Evolutionary conservation across 2,797 vertebrate species (phyloP), one percentile per base, ranked within the genome.

Genomic region (Malacoctenus gilli): DNA sequence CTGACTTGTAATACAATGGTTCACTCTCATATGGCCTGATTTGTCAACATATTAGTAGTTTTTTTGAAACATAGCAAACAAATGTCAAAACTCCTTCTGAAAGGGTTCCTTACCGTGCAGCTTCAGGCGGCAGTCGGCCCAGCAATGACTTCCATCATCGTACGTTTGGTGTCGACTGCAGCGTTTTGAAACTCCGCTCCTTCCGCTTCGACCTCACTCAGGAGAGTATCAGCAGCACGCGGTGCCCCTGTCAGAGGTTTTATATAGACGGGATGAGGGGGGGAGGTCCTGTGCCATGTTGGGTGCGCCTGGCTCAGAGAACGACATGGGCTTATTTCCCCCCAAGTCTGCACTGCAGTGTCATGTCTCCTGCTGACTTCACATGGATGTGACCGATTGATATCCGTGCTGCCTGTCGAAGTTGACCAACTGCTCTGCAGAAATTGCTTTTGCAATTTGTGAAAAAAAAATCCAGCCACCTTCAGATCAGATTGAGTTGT

Each of bases 181-280:
- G 4, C 11, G 12, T 18, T 52, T 47, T 22, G 59, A 57, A 7
- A 1, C 4, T 10, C 14, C 3, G 41, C 39, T 55, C 48, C 53
- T 28, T 5, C 22, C 12, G 51, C 56, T 60, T 68, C 30, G 14
- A 37, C 22, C 12, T 78, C 39, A 50, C 20, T 47, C 7, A 14
- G 19, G 47, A 60, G 58, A 56, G 50, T 18, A 19, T 42, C 65
- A 39, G 21, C 28, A 31, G 43, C 34, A 68, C 62, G 60, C 66
- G 23, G 42, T 54, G 63, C 58, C 56, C 31, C 44, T 72, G 70
- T 52, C 58, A 70, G 44, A 49, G 66, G 65, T 80, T 89, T 85
- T 84, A 87, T 86, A 84, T 85, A 87, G 86, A 74, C 11, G 23
- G 48, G 59, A 19, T 15, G 37, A 15, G 16, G 16, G 16, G n/a